A percentile compares a stretch with the other conserved stretches of the same genome.
phyloP scores from a whole-genome alignment of 2,113 vertebrate genomes.

The Platichthys flesus region DNA sequence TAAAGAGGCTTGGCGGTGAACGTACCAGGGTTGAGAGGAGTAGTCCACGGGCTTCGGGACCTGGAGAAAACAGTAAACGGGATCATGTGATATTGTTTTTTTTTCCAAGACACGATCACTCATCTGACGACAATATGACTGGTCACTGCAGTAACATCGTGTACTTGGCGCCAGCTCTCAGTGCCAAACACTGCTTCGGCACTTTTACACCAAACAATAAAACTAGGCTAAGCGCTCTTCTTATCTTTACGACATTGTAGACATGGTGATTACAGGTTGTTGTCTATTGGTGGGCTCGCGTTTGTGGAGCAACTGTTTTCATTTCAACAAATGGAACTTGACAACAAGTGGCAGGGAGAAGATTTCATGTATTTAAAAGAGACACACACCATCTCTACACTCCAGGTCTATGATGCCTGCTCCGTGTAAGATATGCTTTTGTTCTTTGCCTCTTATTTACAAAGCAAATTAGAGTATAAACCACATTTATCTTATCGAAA shows the following conservation, averaged over 20 bases:
- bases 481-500: neutral
- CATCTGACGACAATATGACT: neutral
- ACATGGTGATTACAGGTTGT: slow-evolving; percentile 37
- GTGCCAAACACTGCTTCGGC: neutral
- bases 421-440: neutral
- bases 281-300: slow-evolving; percentile 31
- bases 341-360: neutral
- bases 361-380: neutral
- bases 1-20: slow-evolving; percentile 40
- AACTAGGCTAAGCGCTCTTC: slow-evolving; percentile 28
- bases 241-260: slow-evolving; percentile 66
- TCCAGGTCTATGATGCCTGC: neutral
- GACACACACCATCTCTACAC: neutral
- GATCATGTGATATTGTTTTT: slow-evolving; percentile 9
- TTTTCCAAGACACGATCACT: slow-evolving; percentile 5
- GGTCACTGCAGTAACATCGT: slow-evolving; percentile 2
- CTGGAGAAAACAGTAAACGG: slow-evolving; percentile 74
- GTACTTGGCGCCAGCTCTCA: slow-evolving; percentile 3
- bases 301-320: slow-evolving; percentile 31
- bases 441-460: slow-evolving; percentile 15
- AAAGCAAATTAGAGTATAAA: slow-evolving; percentile 17
- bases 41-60: slow-evolving; percentile 96
- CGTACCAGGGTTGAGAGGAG: slow-evolving; percentile 92
- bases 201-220: slow-evolving; percentile 50
- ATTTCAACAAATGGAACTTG: slow-evolving; percentile 33